phyloP scores from a whole-genome alignment of 2,797 vertebrate genomes.

The Emys orbicularis region DNA sequence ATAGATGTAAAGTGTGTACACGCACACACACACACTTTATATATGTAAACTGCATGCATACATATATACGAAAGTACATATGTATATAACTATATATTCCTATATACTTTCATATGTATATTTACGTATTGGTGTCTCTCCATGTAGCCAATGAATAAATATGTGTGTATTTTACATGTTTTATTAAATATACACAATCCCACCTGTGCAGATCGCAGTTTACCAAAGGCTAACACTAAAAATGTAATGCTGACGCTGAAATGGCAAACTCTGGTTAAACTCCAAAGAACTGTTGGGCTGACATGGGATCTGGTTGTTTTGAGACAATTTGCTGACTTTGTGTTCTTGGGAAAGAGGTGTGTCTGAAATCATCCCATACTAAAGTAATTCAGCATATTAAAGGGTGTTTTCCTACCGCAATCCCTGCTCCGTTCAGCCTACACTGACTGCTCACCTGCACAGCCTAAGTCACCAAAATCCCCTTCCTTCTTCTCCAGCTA shows the following conservation, averaged over 20 bases:
- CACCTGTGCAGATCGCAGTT: rapidly evolving
- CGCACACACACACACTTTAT: rapidly evolving
- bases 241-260: neutral
- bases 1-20: neutral
- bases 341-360: neutral
- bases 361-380: neutral
- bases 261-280: neutral
- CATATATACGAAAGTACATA: no score
- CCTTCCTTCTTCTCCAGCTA: neutral
- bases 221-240: neutral
- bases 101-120: rapidly evolving
- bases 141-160: neutral
- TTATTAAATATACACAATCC: neutral
- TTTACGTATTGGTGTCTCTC: neutral
- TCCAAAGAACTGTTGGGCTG: neutral
- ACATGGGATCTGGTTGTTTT: neutral
- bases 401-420: neutral
- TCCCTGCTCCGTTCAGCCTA: rapidly evolving
- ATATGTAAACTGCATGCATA: neutral
- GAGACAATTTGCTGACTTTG: rapidly evolving
- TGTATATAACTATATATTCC: neutral
- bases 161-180: rapidly evolving
- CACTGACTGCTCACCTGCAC: neutral
- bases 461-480: neutral
- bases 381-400: neutral